Percentiles rank a stretch among this genome's conserved stretches.
Conservation (phyloP, 2,797 vertebrate genomes). For the Parambassis ranga region DNA sequence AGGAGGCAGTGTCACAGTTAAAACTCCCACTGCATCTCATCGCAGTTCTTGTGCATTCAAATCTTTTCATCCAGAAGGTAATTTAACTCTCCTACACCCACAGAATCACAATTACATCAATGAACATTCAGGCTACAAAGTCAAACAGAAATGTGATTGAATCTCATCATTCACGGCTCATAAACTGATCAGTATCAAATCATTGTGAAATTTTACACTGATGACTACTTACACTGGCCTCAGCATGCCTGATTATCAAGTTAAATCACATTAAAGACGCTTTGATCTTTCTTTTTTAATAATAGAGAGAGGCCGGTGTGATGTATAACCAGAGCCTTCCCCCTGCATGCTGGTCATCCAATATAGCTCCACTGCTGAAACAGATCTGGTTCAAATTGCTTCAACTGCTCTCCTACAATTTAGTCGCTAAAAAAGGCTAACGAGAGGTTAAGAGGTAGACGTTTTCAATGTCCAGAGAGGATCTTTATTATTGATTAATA, state of each 20-base stretch:
- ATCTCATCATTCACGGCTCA: conserved; percentile 38
- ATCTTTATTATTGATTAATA: conserved; percentile 64
- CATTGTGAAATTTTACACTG: conserved; percentile 26
- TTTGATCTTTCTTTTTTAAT: conserved; percentile 28
- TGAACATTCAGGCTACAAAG: conserved; percentile 43
- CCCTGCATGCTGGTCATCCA: conserved; percentile 10
- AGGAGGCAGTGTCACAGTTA: neutral
- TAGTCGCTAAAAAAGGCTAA: conserved; percentile 64
- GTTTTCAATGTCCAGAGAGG: conserved; percentile 48
- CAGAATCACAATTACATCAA: conserved; percentile 29
- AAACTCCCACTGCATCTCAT: neutral
- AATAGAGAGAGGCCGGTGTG: conserved; percentile 23
- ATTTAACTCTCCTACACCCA: conserved; percentile 5
- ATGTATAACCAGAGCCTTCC: conserved; percentile 5
- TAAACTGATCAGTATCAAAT: conserved; percentile 38
- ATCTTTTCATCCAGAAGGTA: neutral
- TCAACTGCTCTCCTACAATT: conserved; percentile 2
- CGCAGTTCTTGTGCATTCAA: too few species aligned
- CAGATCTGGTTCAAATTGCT: conserved; percentile 41
- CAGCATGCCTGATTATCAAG: conserved; percentile 10
- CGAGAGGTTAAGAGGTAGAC: conserved; percentile 63
- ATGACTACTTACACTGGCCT: conserved; percentile 15
- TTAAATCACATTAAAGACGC: conserved; percentile 13
- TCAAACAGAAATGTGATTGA: conserved; percentile 46
- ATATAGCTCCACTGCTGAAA: conserved; percentile 9